These are phyloP conservation scores for Eilema caniola DNA, from an alignment of 2,888 invertebrate genomes.

Conservation along the genomic window DNA sequence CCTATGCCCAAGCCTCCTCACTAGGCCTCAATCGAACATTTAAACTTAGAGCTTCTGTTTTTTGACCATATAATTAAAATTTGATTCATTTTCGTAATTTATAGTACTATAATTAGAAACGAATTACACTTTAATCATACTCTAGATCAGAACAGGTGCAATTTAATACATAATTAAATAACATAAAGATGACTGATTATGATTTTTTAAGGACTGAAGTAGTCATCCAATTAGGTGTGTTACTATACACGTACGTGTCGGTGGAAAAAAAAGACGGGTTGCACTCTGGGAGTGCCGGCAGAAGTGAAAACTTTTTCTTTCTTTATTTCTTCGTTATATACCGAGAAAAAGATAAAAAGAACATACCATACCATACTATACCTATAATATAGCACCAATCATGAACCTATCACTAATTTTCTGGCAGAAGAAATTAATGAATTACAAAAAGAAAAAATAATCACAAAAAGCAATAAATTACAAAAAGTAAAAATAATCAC, in stretches of 20 bases:
- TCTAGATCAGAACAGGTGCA: conserved; percentile 9
- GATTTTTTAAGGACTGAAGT: not conserved
- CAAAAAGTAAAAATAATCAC: too few relatives aligned
- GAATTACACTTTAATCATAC: conserved; percentile 7
- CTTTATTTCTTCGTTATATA: too few relatives aligned
- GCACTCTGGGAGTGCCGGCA: too few relatives aligned
- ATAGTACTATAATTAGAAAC: conserved; percentile 2
- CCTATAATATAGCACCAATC: too few relatives aligned
- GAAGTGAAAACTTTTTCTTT: too few relatives aligned
- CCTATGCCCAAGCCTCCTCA: not conserved
- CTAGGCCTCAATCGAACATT: not conserved
- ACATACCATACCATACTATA: too few relatives aligned
- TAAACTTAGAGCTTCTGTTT: conserved; percentile 4
- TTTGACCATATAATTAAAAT: not conserved
- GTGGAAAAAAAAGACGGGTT: too few relatives aligned
- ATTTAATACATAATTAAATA: conserved; percentile 24
- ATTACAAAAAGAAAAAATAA: too few relatives aligned
- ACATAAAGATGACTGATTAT: conserved; percentile 18
- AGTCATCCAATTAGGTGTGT: not conserved
- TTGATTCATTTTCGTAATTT: conserved; percentile 9
- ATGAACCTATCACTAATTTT: too few relatives aligned
- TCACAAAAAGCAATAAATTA: too few relatives aligned
- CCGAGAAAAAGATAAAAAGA: too few relatives aligned
- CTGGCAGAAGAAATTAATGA: too few relatives aligned
- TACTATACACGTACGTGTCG: not conserved